These are phyloP conservation scores for Tragelaphus buxtoni DNA, from an alignment of 2,113 vertebrate genomes.

Conservation along the genomic window DNA sequence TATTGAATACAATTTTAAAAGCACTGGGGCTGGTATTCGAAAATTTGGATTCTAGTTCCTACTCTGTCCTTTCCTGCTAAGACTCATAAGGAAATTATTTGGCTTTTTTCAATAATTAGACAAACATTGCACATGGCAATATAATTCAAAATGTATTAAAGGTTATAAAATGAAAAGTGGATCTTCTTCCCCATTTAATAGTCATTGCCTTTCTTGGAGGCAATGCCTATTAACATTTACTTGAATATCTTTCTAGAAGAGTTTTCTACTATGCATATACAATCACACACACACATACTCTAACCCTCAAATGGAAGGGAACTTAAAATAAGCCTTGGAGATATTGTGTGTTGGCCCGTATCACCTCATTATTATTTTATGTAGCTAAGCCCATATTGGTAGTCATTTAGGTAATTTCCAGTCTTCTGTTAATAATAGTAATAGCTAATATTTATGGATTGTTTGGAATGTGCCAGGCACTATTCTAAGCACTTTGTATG, in stretches of 20 bases:
- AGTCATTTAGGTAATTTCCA: not conserved
- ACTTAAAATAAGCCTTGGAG: not conserved
- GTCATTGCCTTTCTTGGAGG: not conserved
- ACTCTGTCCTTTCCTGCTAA: not conserved
- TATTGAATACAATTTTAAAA: conserved; percentile 15
- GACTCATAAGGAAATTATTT: not conserved
- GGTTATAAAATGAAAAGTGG: not conserved
- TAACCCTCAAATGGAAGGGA: not conserved
- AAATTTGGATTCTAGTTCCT: conserved; percentile 5
- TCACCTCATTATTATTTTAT: not conserved
- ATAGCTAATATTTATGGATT: not conserved
- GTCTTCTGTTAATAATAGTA: not conserved
- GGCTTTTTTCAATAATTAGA: not conserved
- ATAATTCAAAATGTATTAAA: not conserved
- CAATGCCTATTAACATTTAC: not conserved
- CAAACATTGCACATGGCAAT: not conserved
- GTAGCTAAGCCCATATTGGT: not conserved
- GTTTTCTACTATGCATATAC: not conserved
- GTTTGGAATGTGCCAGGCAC: not conserved
- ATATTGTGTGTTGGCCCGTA: not conserved
- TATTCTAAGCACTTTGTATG: not conserved
- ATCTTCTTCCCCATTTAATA: not conserved
- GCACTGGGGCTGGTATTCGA: not conserved
- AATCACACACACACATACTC: not conserved
- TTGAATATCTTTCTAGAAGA: not conserved